These are phyloP conservation scores for Odontothrips loti DNA, from an alignment of 2,888 invertebrate species.

Conservation along the genomic window DNA sequence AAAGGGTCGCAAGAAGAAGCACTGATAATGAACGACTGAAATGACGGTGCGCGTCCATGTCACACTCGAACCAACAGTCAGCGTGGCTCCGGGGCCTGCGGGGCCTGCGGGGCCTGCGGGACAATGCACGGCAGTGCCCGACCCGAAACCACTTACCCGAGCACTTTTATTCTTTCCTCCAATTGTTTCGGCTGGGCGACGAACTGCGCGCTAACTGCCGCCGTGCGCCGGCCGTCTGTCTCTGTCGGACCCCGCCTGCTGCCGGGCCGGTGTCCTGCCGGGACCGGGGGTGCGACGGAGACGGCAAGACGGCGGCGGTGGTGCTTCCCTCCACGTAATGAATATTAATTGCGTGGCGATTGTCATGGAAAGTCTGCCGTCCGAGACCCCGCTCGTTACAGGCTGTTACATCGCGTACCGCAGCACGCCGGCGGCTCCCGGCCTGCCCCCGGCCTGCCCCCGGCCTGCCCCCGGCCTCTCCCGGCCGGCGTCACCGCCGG, in stretches of 20 bases:
- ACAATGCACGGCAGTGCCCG: neutral
- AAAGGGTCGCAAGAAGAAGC: too few species aligned
- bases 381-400: neutral
- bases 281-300: too few species aligned
- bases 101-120: neutral
- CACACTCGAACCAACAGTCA: neutral
- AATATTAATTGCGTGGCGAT: slow-evolving; percentile 1
- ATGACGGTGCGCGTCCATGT: neutral
- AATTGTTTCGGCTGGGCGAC: neutral
- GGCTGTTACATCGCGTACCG: neutral
- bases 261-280: neutral
- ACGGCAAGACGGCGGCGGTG: neutral
- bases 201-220: neutral
- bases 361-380: neutral
- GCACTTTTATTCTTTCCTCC: slow-evolving; percentile 1
- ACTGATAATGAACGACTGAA: too few species aligned
- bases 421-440: too few species aligned
- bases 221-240: neutral
- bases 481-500: too few species aligned
- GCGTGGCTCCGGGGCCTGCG: neutral
- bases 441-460: too few species aligned
- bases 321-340: neutral
- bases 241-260: neutral
- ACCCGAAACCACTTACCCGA: slow-evolving; percentile 6
- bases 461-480: too few species aligned